Percentiles rank a stretch among this genome's conserved stretches.
Conservation (phyloP, 2,888 invertebrate genomes). For the Acrocyrtus sp. region DNA sequence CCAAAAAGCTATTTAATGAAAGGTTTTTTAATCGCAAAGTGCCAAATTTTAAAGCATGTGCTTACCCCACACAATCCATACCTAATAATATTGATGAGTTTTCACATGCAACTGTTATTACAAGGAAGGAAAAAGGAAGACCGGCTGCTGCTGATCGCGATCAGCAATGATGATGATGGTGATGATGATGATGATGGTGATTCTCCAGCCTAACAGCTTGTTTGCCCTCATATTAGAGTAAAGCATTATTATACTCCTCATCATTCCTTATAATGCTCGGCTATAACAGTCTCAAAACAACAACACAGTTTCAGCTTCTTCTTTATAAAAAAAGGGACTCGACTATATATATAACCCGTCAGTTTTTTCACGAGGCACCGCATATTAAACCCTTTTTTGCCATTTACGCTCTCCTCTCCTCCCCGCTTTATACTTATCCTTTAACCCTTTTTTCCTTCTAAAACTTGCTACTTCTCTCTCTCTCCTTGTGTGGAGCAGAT, state of each 20-base stretch:
- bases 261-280: no score
- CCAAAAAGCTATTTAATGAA: no score
- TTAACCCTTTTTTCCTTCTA: constrained; percentile 1
- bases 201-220: constrained; percentile 2
- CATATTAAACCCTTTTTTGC: no score
- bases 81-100: constrained; percentile 11
- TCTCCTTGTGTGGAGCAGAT: no score
- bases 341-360: neutral
- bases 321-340: neutral
- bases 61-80: constrained; percentile 10
- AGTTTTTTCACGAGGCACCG: neutral
- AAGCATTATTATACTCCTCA: no score
- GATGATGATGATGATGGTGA: neutral
- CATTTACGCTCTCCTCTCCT: no score
- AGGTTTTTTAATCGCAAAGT: constrained; percentile 34
- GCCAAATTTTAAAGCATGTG: constrained; percentile 27
- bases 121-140: constrained; percentile 22
- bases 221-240: constrained; percentile 5
- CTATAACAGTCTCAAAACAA: no score
- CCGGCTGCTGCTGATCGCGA: constrained; percentile 25
- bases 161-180: neutral
- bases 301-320: neutral
- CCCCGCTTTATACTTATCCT: no score
- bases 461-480: neutral
- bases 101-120: constrained; percentile 10